These are phyloP conservation scores for Arremon aurantiirostris DNA, from an alignment of 2,797 vertebrate genomes.

Conservation along the genomic window DNA sequence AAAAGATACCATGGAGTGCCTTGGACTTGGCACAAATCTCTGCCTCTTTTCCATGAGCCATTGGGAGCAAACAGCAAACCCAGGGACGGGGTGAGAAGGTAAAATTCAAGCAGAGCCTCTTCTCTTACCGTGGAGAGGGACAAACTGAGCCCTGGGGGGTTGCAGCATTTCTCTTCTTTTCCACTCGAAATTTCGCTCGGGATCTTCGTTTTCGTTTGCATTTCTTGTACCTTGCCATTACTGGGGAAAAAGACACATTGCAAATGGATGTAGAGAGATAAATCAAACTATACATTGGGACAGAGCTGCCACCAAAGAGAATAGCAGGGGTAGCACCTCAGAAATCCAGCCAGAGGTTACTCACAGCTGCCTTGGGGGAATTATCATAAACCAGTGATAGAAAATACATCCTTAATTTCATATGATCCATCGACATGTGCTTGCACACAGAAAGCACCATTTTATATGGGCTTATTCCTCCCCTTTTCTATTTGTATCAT, in stretches of 20 bases:
- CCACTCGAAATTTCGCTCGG: conserved; percentile 3
- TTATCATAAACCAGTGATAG: accelerated
- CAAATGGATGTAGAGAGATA: not conserved
- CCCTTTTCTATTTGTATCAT: not conserved
- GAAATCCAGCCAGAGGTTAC: not conserved
- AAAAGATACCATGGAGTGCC: accelerated
- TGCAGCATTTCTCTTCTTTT: not conserved
- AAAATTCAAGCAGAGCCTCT: not conserved
- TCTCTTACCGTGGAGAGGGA: conserved; percentile 7
- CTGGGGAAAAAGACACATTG: not conserved
- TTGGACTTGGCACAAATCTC: not conserved
- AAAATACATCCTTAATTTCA: not conserved
- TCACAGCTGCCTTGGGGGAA: not conserved
- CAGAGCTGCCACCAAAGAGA: not conserved
- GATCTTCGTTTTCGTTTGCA: conserved; percentile 45
- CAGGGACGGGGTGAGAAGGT: not conserved
- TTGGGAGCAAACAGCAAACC: not conserved
- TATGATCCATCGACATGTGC: accelerated
- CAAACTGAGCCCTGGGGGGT: not conserved
- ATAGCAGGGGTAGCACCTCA: accelerated
- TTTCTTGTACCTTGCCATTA: conserved; percentile 73
- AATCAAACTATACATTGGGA: accelerated
- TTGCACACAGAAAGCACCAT: accelerated
- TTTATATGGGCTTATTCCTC: accelerated
- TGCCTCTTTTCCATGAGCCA: accelerated